Conservation (phyloP, 1,140 invertebrate species). For the Nephotettix cincticeps region DNA sequence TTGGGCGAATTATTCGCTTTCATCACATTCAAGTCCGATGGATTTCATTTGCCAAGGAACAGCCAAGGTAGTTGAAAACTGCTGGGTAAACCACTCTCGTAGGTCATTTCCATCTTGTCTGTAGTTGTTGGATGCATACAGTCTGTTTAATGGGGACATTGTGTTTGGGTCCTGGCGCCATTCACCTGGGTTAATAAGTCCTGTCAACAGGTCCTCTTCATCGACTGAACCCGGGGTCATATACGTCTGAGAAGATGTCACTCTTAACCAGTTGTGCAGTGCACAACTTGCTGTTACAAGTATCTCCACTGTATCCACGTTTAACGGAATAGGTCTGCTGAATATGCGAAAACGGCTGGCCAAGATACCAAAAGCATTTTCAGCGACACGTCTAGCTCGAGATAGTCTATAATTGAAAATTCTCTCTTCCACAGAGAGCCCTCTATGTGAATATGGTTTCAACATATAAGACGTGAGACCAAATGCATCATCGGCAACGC, state of each 20-base stretch:
- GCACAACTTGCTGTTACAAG: conserved; percentile 5
- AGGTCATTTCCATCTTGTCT: background rate
- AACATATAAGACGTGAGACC: conserved; percentile 46
- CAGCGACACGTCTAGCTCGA: conserved; percentile 42
- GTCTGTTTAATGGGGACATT: background rate
- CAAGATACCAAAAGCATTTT: conserved; percentile 51
- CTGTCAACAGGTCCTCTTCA: background rate
- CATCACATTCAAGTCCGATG: background rate
- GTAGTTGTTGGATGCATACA: background rate
- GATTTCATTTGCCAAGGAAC: conserved; percentile 11
- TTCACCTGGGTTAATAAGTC: background rate
- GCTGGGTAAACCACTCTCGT: background rate
- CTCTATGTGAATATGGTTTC: conserved; percentile 47
- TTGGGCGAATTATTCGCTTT: conserved; percentile 5
- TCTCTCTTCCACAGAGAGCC: conserved; percentile 31
- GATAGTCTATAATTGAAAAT: conserved; percentile 46
- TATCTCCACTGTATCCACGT: conserved; percentile 10
- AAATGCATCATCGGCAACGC: conserved; percentile 55
- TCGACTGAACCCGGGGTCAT: background rate
- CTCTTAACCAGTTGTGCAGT: conserved; percentile 24
- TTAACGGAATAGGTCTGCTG: conserved; percentile 11
- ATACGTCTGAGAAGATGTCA: background rate
- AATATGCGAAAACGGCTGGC: conserved; percentile 42
- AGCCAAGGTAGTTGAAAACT: conserved; percentile 10
- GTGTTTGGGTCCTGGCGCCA: conserved; percentile 1